phyloP scores from a whole-genome alignment of 2,113 vertebrate species.

The Asarcornis scutulata region DNA sequence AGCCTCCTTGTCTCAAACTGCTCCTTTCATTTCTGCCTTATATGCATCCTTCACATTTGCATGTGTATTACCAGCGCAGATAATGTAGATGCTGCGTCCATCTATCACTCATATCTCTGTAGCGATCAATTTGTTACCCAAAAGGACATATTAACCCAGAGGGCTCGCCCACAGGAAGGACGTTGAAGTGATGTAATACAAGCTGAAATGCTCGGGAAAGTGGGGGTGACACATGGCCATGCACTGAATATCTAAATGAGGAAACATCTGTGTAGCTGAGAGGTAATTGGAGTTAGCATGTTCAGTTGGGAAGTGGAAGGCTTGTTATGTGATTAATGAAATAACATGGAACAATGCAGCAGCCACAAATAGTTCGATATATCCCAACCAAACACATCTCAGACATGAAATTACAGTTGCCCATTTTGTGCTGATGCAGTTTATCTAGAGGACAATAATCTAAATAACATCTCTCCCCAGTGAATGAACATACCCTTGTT shows the following conservation, averaged over 20 bases:
- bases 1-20: not conserved
- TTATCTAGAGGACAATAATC: constrained; percentile 34
- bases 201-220: constrained; percentile 44
- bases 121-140: not conserved
- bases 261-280: constrained; percentile 21
- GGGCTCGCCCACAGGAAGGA: constrained; percentile 21
- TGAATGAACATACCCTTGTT: constrained; percentile 37
- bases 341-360: constrained; percentile 2
- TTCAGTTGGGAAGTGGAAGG: constrained; percentile 23
- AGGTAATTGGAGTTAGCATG: constrained; percentile 28
- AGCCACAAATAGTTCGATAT: constrained; percentile 47
- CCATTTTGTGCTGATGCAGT: constrained; percentile 31
- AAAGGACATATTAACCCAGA: constrained; percentile 24
- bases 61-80: not conserved
- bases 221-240: constrained; percentile 2
- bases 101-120: not conserved
- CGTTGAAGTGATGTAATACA: not conserved
- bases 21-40: not conserved
- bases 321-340: constrained; percentile 62
- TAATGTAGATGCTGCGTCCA: not conserved
- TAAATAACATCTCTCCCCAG: not conserved
- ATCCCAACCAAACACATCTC: constrained; percentile 35
- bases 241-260: constrained; percentile 40
- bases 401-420: constrained; percentile 49
- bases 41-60: not conserved